A percentile compares a stretch with the other conserved stretches of the same genome.
Evolutionary conservation across 2,888 invertebrate species (phyloP).

Genomic region (Drosophila mimetica): DNA sequence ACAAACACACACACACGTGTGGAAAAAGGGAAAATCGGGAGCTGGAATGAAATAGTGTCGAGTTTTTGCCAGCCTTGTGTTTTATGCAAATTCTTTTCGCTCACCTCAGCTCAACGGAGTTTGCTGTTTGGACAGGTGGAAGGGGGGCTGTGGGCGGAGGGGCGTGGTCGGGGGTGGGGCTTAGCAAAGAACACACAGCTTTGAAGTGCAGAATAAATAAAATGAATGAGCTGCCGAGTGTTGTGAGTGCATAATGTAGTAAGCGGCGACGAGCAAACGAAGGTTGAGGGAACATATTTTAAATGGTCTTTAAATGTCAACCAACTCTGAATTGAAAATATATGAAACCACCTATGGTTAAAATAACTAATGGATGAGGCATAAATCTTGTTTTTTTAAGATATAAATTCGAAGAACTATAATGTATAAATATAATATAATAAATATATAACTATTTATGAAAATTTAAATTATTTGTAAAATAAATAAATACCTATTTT

Average conservation of each 20-base stretch:
- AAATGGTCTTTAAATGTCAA: constrained; percentile 51
- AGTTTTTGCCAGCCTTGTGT: constrained; percentile 67
- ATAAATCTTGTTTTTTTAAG: not conserved
- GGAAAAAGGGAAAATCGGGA: constrained; percentile 10
- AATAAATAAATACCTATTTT: not conserved
- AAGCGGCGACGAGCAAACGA: constrained; percentile 23
- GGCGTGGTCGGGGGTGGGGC: constrained; percentile 17
- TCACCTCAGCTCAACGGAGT: constrained; percentile 46
- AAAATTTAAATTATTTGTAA: not conserved
- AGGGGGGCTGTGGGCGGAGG: constrained; percentile 2
- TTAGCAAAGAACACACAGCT: constrained; percentile 58
- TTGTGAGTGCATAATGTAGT: constrained; percentile 73
- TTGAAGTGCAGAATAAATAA: constrained; percentile 76
- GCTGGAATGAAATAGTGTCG: constrained; percentile 68
- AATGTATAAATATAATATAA: not conserved
- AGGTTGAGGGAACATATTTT: constrained; percentile 21
- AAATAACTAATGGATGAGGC: not conserved
- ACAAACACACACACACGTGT: constrained; percentile 33
- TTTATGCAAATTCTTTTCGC: constrained; percentile 69
- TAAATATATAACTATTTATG: not conserved
- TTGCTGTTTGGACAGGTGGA: constrained; percentile 72
- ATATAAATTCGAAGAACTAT: not conserved
- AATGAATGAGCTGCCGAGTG: constrained; percentile 74
- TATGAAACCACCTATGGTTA: not conserved
- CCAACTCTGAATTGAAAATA: not conserved